Base-by-base conservation (phyloP, 2,888 invertebrate species). In the Machimus atricapillus region DNA sequence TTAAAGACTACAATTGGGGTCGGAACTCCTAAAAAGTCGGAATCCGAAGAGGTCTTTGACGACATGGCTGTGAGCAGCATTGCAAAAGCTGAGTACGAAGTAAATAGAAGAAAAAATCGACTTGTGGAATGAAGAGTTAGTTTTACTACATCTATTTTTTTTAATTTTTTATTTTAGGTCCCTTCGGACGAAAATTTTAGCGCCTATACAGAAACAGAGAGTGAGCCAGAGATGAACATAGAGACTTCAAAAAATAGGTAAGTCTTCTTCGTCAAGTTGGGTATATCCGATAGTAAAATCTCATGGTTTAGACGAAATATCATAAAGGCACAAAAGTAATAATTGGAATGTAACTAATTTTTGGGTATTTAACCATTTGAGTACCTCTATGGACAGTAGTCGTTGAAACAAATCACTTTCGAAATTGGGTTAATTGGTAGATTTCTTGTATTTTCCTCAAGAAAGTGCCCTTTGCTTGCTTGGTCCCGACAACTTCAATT, bases 11-110 rank as follows among this genome's bases (percentile, higher is more conserved):
- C n/a, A 5, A 16, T 9, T n/a, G 52, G 52, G 8, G 52, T 27
- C 8, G 95, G 94, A 27, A 93, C 93, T 74, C 23, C 66, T 27
- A 92, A 91, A 93, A 93, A 88, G 6, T 23, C 46, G 0, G 34
- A 81, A 14, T 81, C 81, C 9, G 81, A 52, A 16, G 81, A 52
- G 16, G 7, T 56, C n/a, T 56, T 27, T 56, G 81, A 81, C 31
- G 46, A 56, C 7, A 81, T 81, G 81, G 81, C 14, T 56, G 81
- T 81, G 2, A 81, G 81, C 81, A 81, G 81, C 31, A 79, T 76
- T 34, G 76, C 76, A 0, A 76, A 76, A 34, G 27, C 74, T 1
- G 37, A 76, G 1, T 34, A 76, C 31, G 76, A 34, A n/a, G 76
- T 76, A 37, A 34, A 76, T 2, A 34, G 37, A 16, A 37, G 8